Evolutionary conservation across 1,140 invertebrate species (phyloP), one percentile per base, ranked within the genome.

Genomic region (Drosophila parabipectinata): DNA sequence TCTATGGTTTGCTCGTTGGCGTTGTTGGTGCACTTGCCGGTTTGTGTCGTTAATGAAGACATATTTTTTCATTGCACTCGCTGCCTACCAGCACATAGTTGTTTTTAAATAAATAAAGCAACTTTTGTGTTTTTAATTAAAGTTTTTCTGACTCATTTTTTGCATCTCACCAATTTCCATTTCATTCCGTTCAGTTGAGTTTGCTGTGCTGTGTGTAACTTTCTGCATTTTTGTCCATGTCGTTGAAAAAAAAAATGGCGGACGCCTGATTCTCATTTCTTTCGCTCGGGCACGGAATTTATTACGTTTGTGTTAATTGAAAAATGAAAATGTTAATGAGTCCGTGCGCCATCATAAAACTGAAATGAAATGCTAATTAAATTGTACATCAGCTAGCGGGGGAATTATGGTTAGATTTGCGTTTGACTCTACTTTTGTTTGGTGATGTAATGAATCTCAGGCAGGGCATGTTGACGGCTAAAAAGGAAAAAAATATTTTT

Each of bases 221-320:
- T 76, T 77, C 74, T 50, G 59, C 66, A 80, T 71, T 79, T 79
- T 75, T 79, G 71, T 79, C 21, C 72, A 80, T 79, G 79, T 79
- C 75, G 71, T 61, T 64, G 62, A 71, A 74, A 58, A 79, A 81
- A 76, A 67, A 71, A 74, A 64, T 75, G 77, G 60, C 78, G 66
- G 76, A 52, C 66, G 73, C 71, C 66, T 80, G 52, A 64, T 77
- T 60, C 71, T 72, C 47, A 74, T 63, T 76, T 62, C 48, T 82
- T 62, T 61, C 52, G 39, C 63, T 63, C 56, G 45, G 44, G 56
- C 67, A 61, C 47, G 85, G 85, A 89, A 89, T 89, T 89, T 89
- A 89, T 89, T 89, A 85, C 85, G 77, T 85, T 90, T 90, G 84
- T 90, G 85, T 89, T 89, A 89, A 89, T 89, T 89, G 85, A 90